These are phyloP conservation scores for Spongilla lacustris DNA, from an alignment of 37 sponge, comb jelly and placozoan species.

Conservation along the genomic window DNA sequence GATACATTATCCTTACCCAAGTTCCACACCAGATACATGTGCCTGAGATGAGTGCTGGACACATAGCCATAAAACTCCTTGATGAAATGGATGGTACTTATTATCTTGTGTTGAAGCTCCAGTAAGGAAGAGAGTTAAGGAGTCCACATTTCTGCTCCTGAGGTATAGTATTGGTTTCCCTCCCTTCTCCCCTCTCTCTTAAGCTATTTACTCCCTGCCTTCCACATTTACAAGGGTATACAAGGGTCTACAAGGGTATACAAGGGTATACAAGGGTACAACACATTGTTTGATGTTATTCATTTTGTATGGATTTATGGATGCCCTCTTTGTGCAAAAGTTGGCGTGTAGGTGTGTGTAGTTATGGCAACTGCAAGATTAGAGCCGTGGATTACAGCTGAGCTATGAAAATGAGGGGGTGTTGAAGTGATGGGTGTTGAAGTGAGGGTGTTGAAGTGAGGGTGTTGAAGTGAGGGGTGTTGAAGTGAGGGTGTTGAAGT, in stretches of 20 bases:
- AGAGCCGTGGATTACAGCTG: background rate
- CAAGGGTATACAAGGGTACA: no score
- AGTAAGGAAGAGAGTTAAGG: constrained; percentile 71
- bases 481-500: no score
- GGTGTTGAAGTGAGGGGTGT: no score
- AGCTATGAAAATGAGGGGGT: background rate
- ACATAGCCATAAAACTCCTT: constrained; percentile 72
- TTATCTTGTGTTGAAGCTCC: constrained; percentile 70
- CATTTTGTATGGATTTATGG: no score
- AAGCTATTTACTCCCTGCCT: no score
- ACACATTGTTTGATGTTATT: no score
- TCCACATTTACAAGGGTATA: no score
- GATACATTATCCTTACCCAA: constrained; percentile 70
- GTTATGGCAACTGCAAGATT: background rate
- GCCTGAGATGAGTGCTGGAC: constrained; percentile 60
- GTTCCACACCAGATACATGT: constrained; percentile 80
- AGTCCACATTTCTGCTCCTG: background rate
- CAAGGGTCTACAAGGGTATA: no score
- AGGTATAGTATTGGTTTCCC: no score
- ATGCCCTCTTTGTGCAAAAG: background rate
- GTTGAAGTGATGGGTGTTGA: no score
- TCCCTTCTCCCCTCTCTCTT: no score
- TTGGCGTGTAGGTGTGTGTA: background rate
- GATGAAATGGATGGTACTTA: constrained; percentile 68
- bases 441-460: no score